Conservation (phyloP, 2,113 vertebrate species). For the Panurus biarmicus region DNA sequence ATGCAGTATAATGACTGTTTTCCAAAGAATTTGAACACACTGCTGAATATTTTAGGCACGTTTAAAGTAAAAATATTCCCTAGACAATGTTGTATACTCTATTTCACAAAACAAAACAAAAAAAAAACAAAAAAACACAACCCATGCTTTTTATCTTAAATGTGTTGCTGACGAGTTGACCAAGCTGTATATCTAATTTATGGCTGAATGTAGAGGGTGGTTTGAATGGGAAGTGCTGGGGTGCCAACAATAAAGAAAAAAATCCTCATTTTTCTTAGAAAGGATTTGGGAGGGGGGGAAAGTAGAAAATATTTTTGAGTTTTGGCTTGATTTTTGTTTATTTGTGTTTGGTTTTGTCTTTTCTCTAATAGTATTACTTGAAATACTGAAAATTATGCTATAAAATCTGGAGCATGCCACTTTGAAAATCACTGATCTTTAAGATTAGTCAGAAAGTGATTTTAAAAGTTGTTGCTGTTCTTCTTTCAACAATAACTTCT, state of each 20-base stretch:
- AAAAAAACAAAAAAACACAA: background rate
- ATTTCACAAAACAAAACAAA: background rate
- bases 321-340: background rate
- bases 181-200: background rate
- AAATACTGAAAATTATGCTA: background rate
- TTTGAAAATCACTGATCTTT: background rate
- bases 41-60: background rate
- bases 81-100: background rate
- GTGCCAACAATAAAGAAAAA: background rate
- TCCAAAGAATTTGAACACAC: background rate
- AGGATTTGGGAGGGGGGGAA: background rate
- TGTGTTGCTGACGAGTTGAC: background rate
- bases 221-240: background rate
- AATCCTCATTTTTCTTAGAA: background rate
- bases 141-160: background rate
- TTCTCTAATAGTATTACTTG: background rate
- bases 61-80: background rate
- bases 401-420: background rate
- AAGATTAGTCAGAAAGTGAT: background rate
- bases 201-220: background rate
- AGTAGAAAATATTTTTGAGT: background rate
- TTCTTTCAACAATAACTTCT: background rate
- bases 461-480: background rate
- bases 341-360: background rate
- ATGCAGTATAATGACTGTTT: background rate